phyloP scores from a whole-genome alignment of 2,888 invertebrate species.

The Drosophila macrothrix region DNA sequence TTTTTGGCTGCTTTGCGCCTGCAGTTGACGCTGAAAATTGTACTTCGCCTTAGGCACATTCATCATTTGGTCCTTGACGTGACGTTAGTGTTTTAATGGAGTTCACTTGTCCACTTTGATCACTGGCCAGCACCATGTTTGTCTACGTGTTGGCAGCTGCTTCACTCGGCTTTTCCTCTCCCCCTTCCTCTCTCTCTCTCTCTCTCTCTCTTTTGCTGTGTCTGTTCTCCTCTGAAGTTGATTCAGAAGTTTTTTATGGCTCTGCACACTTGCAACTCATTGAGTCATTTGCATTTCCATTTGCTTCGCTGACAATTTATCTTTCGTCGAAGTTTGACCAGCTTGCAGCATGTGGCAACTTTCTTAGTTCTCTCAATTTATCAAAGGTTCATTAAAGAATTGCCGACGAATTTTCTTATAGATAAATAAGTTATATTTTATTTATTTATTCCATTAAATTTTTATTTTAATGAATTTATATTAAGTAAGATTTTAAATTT shows the following conservation, averaged over 20 bases:
- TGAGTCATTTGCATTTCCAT: conserved; percentile 74
- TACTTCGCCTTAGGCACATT: conserved; percentile 71
- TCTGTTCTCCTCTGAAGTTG: neutral
- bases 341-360: neutral
- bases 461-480: neutral
- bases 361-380: neutral
- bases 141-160: conserved; percentile 63
- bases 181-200: neutral
- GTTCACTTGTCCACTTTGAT: conserved; percentile 79
- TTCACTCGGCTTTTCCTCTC: conserved; percentile 13
- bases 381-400: neutral
- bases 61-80: conserved; percentile 79
- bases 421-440: neutral
- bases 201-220: neutral
- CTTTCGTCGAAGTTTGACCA: neutral
- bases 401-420: neutral
- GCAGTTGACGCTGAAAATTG: conserved; percentile 46
- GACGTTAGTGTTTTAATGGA: conserved; percentile 82
- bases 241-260: conserved; percentile 30
- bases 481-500: neutral
- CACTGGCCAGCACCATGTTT: conserved; percentile 59
- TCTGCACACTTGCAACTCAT: conserved; percentile 38
- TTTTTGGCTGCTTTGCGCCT: conserved; percentile 59
- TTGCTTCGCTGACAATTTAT: conserved; percentile 47
- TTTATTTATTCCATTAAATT: neutral